Percentiles rank a stretch among this genome's conserved stretches.
phyloP scores from a whole-genome alignment of 2,113 vertebrate species.

The Alligator sinensis region DNA sequence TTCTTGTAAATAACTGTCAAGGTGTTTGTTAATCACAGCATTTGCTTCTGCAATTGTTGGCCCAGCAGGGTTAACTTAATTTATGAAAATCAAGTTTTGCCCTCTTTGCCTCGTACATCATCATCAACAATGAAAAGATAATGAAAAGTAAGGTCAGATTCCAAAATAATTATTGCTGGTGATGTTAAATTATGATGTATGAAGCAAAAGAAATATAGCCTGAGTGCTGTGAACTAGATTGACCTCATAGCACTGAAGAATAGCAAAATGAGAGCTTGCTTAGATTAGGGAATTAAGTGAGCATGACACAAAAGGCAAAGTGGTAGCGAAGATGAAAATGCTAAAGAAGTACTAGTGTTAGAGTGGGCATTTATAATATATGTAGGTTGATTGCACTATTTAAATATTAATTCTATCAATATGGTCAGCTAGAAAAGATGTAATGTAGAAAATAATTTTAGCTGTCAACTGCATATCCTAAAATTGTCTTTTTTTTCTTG shows the following conservation, averaged over 20 bases:
- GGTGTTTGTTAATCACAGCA: not conserved
- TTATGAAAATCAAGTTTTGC: not conserved
- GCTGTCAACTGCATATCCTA: no score
- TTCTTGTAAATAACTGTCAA: not conserved
- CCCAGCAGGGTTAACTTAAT: not conserved
- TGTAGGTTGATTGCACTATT: not conserved
- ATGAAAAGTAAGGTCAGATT: not conserved
- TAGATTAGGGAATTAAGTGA: slow-evolving; percentile 29
- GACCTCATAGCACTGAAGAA: not conserved
- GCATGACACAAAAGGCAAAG: not conserved
- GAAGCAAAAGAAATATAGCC: not conserved
- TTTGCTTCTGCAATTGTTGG: not conserved
- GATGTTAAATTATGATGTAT: slow-evolving; percentile 3
- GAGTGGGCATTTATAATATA: not conserved
- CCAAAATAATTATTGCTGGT: not conserved
- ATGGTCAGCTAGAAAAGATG: no score
- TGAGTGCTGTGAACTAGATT: not conserved
- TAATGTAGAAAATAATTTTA: no score
- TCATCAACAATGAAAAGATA: not conserved
- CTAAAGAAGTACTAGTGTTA: not conserved
- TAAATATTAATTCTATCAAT: not conserved
- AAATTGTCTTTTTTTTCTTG: not conserved
- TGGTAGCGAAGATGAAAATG: not conserved
- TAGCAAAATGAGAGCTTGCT: slow-evolving; percentile 2
- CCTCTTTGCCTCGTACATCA: not conserved